Base-by-base conservation (phyloP, 2,888 invertebrate species). In the Cerceris rybyensis region DNA sequence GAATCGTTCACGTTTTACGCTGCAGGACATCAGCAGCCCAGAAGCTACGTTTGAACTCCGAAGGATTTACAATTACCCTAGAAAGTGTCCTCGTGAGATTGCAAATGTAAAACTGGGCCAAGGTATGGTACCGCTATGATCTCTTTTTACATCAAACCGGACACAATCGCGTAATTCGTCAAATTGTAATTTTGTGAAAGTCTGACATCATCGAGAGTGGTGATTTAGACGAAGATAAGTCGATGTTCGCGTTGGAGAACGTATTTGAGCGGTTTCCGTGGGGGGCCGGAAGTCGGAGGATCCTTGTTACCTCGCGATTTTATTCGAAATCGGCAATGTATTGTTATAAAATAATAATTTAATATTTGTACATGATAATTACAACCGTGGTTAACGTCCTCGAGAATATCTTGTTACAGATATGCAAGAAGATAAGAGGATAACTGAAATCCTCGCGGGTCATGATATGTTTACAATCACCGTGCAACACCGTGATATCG, bases 381-480 rank as follows among this genome's bases (percentile, higher is more conserved):
- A 46, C 59, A 8, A 41, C 9, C 6, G 9, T 17, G 8, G 60
- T 54, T 61, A 50, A 17, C 52, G 17, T 46, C 16, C 64, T 28
- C 54, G 54, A 46, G 13, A 17, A 41, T 64, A 63, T 80, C 72
- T 68, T 57, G 28, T 67, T 60, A 60, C 59, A 52, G 64, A 57
- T 78, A 59, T 50, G 54, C 46, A 42, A 8, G 7, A 16, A 73
- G 70, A 78, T 80, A 80, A 78, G 63, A n/a, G 42, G 7, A 41
- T 49, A 61, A 60, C 61, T 54, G 39, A 65, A 69, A 50, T 55
- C 42, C 28, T n/a, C 7, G 39, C 11, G 57, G 28, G 16, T 49
- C 49, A 70, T 66, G 68, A 78, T 80, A 75, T 71, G 80, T 80
- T 73, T 60, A 78, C 79, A 65, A 59, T 50, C 43, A 14, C 16